A percentile compares a stretch with the other conserved stretches of the same genome.
phyloP scores from a whole-genome alignment of 2,888 invertebrate species.

The Colostygia pectinataria region DNA sequence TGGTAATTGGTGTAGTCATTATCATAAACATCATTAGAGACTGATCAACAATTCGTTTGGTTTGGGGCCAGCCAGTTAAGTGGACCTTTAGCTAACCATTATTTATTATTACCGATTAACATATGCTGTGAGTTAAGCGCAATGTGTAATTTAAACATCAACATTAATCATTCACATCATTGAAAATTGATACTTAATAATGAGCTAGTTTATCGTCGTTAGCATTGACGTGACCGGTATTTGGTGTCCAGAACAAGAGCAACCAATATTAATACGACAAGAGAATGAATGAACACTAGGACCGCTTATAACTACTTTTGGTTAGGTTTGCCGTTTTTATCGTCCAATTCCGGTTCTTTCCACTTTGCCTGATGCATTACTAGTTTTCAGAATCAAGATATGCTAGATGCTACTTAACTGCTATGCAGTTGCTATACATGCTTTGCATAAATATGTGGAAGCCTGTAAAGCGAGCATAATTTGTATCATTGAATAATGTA shows the following conservation, averaged over 20 bases:
- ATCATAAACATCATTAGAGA: too few species aligned
- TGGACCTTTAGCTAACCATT: conserved; percentile 4
- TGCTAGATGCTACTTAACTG: too few species aligned
- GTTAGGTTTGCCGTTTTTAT: conserved; percentile 27
- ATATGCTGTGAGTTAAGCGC: conserved; percentile 13
- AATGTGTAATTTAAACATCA: conserved; percentile 29
- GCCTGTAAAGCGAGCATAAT: too few species aligned
- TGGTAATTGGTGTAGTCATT: too few species aligned
- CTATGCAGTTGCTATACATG: too few species aligned
- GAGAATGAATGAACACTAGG: conserved; percentile 14
- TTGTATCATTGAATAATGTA: too few species aligned
- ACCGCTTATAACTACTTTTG: conserved; percentile 26
- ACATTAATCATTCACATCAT: conserved; percentile 38
- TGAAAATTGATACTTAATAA: conserved; percentile 45
- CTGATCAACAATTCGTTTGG: too few species aligned
- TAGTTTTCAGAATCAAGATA: conserved; percentile 18
- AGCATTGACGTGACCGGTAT: conserved; percentile 34
- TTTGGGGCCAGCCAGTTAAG: conserved; percentile 1
- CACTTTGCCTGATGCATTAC: conserved; percentile 13
- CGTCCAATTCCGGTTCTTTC: conserved; percentile 34
- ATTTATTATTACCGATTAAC: conserved; percentile 21
- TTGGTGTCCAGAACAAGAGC: conserved; percentile 23
- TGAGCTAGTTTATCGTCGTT: conserved; percentile 51
- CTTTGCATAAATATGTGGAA: too few species aligned
- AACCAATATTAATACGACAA: too few species aligned